Conservation (phyloP, 92 coral and sea anemone species). For the Parazoanthus swiftii region DNA sequence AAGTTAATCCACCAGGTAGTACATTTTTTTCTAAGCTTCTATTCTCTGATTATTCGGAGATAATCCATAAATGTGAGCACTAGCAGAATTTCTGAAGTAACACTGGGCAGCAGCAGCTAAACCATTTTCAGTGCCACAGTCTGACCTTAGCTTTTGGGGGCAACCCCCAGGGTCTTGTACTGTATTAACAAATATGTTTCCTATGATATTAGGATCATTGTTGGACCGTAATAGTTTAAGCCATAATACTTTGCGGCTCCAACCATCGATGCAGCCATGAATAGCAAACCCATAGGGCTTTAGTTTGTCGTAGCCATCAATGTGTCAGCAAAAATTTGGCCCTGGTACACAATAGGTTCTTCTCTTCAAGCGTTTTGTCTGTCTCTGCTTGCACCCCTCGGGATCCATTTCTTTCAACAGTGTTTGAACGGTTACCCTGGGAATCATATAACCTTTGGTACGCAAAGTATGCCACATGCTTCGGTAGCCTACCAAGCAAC, state of each 20-base stretch:
- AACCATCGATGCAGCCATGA: conserved; percentile 27
- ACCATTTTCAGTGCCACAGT: conserved; percentile 26
- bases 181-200: conserved; percentile 31
- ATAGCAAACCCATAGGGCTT: conserved; percentile 54
- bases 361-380: conserved; percentile 53
- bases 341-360: conserved; percentile 46
- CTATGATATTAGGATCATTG: conserved; percentile 30
- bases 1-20: conserved; percentile 37
- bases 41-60: conserved; percentile 26
- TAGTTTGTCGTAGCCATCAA: conserved; percentile 63
- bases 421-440: conserved; percentile 42
- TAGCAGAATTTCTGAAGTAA: conserved; percentile 25
- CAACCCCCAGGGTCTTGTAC: conserved; percentile 32
- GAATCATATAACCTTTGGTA: conserved; percentile 45
- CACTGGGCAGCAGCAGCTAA: conserved; percentile 24
- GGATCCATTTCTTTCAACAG: conserved; percentile 52
- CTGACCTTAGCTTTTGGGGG: conserved; percentile 29
- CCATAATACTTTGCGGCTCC: conserved; percentile 31
- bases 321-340: conserved; percentile 61
- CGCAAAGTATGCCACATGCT: conserved; percentile 50
- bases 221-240: conserved; percentile 13
- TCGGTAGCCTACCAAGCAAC: conserved; percentile 48
- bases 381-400: conserved; percentile 50
- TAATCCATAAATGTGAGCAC: conserved; percentile 26
- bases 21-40: conserved; percentile 2